Base-by-base conservation (phyloP, 2,797 vertebrate genomes). In the Enteromius afrohamiltoni region DNA sequence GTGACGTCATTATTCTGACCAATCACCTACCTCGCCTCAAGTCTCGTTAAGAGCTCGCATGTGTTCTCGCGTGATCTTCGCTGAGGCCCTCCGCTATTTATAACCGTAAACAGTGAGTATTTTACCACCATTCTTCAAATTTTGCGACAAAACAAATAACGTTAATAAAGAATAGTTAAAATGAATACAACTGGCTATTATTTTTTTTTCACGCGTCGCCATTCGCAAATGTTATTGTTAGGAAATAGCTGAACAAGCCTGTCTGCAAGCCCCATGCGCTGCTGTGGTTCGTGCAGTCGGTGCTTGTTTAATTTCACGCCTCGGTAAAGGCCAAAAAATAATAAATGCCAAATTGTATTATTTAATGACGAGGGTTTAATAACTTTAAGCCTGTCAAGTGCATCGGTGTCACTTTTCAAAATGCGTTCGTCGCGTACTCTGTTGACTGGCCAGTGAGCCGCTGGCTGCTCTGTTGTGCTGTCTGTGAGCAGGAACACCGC, bases 11-110 rank as follows among this genome's bases (percentile, higher is more conserved):
- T 6, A 3, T 19, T 19, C 64, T 49, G 51, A 19, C 89, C 86
- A 89, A 90, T 91, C 88, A 71, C 64, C 26, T 29, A 23, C 49
- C 58, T 76, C 10, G 1, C n/a, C 37, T 83, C 74, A 90, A 89
- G 23, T 91, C 89, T 89, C 90, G 87, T 87, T 82, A 11, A 26
- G 53, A 49, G 47, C 42, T 29, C 9, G n/a, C n/a, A 26, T 73
- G 26, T 51, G 53, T 11, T 88, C 85, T 90, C 90, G 90, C 90
- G 90, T 73, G 89, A 85, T 86, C 85, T 88, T 77, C 68, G n/a
- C 23, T 53, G 80, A 80, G 88, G 86, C 87, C 88, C 89, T 68
- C 42, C 58, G 74, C 82, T 80, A 79, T 86, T 81, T 65, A 58
- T 68, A 86, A 83, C 58, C 80, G 71, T 87, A 83, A 86, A 87